Base-by-base conservation (phyloP, 2,113 vertebrate species). In the Aegithalos caudatus region DNA sequence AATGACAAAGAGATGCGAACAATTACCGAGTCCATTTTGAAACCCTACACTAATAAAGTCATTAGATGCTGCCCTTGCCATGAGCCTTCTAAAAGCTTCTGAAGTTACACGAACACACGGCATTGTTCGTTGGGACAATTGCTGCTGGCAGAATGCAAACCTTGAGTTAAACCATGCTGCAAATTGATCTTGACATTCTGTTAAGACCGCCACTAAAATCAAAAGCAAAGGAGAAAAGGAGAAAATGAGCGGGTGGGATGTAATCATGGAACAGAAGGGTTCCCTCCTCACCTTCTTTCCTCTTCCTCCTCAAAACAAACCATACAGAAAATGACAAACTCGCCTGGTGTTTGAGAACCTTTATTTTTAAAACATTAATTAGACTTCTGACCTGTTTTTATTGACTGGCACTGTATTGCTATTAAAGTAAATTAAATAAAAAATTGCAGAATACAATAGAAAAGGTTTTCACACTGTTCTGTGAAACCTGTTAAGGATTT, bases 31-130 rank as follows among this genome's bases (percentile, higher is more conserved):
- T 97, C 98, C 98, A 97, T 98, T 98, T 98, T 98, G 98, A 98
- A 99, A 99, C 98, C 98, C 97, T 98, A 99, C 98, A 98, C 98
- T 98, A 99, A 99, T 98, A 98, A 99, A 98, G 98, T 98, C 98
- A 98, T 98, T 98, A 98, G 98, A 98, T 98, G 98, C 98, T 98
- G 98, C 98, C 98, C 97, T 97, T 98, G 98, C 97, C 98, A 98
- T 98, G 98, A 98, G 98, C 98, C 98, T 98, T 98, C 97, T 97
- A 97, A 98, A 98, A 98, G 97, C 98, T 97, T 98, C 97, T 98
- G 98, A 98, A 98, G 98, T 98, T 98, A 97, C 97, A 98, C 98
- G 98, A 99, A 99, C 98, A 99, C 98, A 98, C 37, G 31, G 98
- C 96, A 98, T 98, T 98, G 98, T 98, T 98, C 65, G 81, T 96